Percentiles rank a stretch among this genome's conserved stretches.
These are phyloP conservation scores for Hetaerina titia DNA, from an alignment of 2,888 invertebrate genomes.

Conservation along the genomic window DNA sequence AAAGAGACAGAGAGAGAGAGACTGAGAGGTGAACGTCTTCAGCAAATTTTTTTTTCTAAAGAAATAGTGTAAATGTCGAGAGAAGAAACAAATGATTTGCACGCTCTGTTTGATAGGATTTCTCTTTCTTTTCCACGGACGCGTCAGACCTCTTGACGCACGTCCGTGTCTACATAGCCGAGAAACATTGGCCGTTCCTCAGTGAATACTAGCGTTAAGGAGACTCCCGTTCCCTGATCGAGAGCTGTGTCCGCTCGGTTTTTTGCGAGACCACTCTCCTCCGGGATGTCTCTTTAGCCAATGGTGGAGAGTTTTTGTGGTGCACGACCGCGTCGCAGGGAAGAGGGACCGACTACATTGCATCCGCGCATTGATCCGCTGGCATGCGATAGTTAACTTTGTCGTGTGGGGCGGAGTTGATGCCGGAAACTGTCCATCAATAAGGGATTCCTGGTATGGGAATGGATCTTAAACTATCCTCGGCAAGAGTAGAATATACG, in stretches of 20 bases:
- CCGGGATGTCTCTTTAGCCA: not conserved
- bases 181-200: not conserved
- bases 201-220: not conserved
- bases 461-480: not conserved
- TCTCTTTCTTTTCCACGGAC: not conserved
- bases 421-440: constrained; percentile 35
- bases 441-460: not conserved
- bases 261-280: not conserved
- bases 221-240: not conserved
- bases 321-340: not conserved
- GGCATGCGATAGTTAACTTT: not conserved
- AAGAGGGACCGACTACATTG: too few relatives aligned
- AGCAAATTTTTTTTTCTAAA: not conserved
- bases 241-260: not conserved
- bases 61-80: not conserved
- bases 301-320: not conserved
- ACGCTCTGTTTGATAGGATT: not conserved
- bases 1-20: not conserved
- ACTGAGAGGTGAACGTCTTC: not conserved
- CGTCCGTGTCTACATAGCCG: not conserved
- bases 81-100: not conserved
- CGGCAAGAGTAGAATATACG: not conserved
- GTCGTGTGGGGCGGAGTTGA: not conserved
- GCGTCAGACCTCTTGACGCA: not conserved
- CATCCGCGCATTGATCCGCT: not conserved